Percentiles rank a stretch among this genome's conserved stretches.
phyloP scores from a whole-genome alignment of 2,797 vertebrate species.

The Oceanodroma leucorhoa region DNA sequence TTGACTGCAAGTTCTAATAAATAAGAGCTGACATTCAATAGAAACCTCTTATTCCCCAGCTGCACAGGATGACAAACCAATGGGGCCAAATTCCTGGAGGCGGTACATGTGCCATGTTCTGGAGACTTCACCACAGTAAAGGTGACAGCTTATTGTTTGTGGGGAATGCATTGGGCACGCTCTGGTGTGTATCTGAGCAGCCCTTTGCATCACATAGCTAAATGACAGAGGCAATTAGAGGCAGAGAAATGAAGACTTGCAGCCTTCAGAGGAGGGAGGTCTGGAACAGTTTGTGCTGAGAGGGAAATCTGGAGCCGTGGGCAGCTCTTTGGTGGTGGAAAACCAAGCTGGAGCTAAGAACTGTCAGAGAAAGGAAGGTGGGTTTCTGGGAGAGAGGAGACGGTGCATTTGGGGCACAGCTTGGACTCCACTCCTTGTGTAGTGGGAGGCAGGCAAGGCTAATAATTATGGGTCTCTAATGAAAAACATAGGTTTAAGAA shows the following conservation, averaged over 20 bases:
- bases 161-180: not conserved
- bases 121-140: not conserved
- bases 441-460: not conserved
- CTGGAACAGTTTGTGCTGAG: not conserved
- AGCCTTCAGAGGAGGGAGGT: not conserved
- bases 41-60: constrained; percentile 33
- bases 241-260: not conserved
- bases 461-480: not conserved
- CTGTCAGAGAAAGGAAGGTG: not conserved
- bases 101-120: not conserved
- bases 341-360: not conserved
- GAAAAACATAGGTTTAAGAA: not conserved
- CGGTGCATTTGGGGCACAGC: not conserved
- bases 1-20: constrained; percentile 56
- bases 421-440: not conserved
- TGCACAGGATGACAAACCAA: constrained; percentile 2
- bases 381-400: not conserved
- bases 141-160: not conserved
- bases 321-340: not conserved
- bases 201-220: not conserved
- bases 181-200: not conserved
- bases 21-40: constrained; percentile 60
- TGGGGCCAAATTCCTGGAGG: not conserved
- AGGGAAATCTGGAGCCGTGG: not conserved
- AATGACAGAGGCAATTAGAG: not conserved